Base-by-base conservation (phyloP, 2,888 invertebrate genomes). In the Ctenicera cuprea region DNA sequence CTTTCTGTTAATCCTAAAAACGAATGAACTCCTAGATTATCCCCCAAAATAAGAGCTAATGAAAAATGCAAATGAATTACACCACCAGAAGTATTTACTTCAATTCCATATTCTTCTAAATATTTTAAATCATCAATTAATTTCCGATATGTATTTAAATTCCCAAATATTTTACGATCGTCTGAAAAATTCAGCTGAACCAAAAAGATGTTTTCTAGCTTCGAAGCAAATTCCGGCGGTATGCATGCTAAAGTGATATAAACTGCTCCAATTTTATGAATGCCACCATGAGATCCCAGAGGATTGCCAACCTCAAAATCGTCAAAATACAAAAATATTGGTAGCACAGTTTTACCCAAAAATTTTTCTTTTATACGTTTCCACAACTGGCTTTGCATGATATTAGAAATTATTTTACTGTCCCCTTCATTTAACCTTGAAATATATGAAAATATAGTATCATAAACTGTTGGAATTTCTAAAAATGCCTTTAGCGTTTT, bases 251-350 rank as follows among this genome's bases (percentile, higher is more conserved):
- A 5, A 22, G 11, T 38, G 18, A 50, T 20, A 37, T 71, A 64
- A 43, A 64, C 48, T 26, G 48, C 69, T 30, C 61, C 59, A 30
- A 69, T 22, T 61, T 69, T 61, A 16, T 61, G 69, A 11, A 68
- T 33, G 1, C 59, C 57, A 26, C 59, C 68, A 45, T 61, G 68
- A 0, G 68, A 59, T 11, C 68, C 68, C 20, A 59, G 14, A 45
- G 68, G 68, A 43, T 68, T 68, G 1, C 59, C 45, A 2, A 26
- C 16, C 45, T 57, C 67, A 38, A 57, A 67, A 41, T 67, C 67
- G 14, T 67, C 67, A 57, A 45, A 61, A 57, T 68, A 68, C 2
- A 68, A 20, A 5, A 59, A 16, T 18, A 68, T 9, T 1, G 68
- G 61, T 7, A 68, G 18, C 1, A 68, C 22, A 3, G 16, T 54